phyloP scores from a whole-genome alignment of 2,113 vertebrate species.

The Gymnogyps californianus region DNA sequence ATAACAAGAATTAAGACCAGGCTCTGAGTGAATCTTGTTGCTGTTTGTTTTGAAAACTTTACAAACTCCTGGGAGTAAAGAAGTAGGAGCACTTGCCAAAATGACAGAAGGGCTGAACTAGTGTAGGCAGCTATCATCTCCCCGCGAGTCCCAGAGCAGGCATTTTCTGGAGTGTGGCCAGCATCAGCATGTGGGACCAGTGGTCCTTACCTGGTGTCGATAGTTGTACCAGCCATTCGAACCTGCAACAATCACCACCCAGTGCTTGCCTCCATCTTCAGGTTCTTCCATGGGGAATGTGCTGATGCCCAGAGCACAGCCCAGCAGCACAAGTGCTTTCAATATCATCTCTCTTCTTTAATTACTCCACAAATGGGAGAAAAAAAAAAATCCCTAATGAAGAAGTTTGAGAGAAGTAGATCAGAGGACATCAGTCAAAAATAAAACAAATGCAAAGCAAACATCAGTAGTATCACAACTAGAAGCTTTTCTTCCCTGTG shows the following conservation, averaged over 20 bases:
- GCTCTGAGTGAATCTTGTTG: not conserved
- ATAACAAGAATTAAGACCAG: not conserved
- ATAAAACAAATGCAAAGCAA: not conserved
- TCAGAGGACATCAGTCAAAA: not conserved
- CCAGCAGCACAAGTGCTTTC: conserved; percentile 59
- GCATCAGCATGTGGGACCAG: not conserved
- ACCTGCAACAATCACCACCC: conserved; percentile 94
- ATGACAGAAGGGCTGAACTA: not conserved
- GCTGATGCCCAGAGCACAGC: conserved; percentile 52
- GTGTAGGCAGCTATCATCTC: not conserved
- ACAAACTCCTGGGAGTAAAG: not conserved
- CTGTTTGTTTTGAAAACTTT: not conserved
- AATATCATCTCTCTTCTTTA: conserved; percentile 66
- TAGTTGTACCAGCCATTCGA: conserved; percentile 96
- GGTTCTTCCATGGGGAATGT: conserved; percentile 65
- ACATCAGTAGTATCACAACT: not conserved
- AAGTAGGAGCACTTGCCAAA: not conserved
- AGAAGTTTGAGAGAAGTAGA: not conserved
- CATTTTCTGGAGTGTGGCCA: not conserved
- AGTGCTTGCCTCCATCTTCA: conserved; percentile 84
- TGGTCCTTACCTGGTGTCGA: conserved; percentile 86
- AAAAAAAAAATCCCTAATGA: not conserved
- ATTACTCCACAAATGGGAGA: not conserved
- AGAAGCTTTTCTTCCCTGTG: not conserved
- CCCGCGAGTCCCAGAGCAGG: rapidly evolving